Percentiles rank a stretch among this genome's conserved stretches.
phyloP scores from a whole-genome alignment of 2,113 vertebrate species.

The zebrafish (Danio rerio) region DNA sequence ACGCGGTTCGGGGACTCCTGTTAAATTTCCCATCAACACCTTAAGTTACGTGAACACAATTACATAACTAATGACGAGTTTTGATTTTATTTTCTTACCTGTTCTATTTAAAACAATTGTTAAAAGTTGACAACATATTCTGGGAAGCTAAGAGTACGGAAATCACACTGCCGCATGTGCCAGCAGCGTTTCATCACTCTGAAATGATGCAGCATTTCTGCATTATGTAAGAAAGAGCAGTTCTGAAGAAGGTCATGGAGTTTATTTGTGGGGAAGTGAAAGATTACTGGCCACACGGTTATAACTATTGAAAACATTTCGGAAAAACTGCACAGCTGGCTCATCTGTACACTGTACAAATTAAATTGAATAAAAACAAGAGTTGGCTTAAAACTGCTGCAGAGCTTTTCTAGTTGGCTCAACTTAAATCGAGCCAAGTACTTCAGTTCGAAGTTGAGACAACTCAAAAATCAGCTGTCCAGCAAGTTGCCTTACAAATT shows the following conservation, averaged over 20 bases:
- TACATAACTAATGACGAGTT: neutral
- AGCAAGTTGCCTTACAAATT: no score
- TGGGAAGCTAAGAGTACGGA: neutral
- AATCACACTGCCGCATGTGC: neutral
- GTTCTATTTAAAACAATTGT: neutral
- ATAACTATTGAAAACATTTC: neutral
- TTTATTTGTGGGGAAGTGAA: conserved; percentile 56
- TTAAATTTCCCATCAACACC: conserved; percentile 25
- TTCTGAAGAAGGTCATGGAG: conserved; percentile 43
- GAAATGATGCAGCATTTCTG: conserved; percentile 26
- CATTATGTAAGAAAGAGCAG: neutral
- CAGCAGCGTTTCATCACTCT: conserved; percentile 22
- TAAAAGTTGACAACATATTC: neutral
- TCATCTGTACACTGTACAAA: neutral
- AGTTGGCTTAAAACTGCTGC: no score
- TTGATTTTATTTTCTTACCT: neutral
- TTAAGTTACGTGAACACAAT: neutral
- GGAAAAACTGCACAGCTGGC: neutral
- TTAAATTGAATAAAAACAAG: no score
- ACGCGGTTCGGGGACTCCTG: conserved; percentile 10
- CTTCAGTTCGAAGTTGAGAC: no score
- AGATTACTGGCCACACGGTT: conserved; percentile 19
- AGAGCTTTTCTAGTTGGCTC: no score
- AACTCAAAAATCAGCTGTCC: no score
- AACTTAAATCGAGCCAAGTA: no score